A percentile compares a stretch with the other conserved stretches of the same genome.
Evolutionary conservation across 2,797 vertebrate genomes (phyloP).

Genomic region (Brachyalestes nurse): DNA sequence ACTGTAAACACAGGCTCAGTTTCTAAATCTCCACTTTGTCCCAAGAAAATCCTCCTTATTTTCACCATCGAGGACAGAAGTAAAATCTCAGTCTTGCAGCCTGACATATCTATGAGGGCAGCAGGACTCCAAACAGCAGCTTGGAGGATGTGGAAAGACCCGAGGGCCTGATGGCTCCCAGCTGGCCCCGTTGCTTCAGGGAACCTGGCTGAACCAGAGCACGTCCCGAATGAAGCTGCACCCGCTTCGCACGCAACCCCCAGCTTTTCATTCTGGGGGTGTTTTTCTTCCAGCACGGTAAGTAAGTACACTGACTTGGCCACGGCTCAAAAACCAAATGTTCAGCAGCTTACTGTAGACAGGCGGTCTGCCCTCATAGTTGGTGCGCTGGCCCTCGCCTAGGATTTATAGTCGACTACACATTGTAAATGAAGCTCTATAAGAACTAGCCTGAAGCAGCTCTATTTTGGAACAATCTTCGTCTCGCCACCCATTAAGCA

Average conservation of each 20-base stretch:
- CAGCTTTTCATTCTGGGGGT: neutral
- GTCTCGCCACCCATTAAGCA: slow-evolving; percentile 38
- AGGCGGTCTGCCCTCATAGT: neutral
- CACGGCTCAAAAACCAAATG: slow-evolving; percentile 19
- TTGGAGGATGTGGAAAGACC: slow-evolving; percentile 25
- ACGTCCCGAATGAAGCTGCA: slow-evolving; percentile 22
- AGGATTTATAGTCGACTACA: slow-evolving; percentile 19
- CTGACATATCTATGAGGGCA: slow-evolving; percentile 35
- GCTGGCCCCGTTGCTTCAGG: slow-evolving; percentile 47
- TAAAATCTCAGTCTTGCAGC: slow-evolving; percentile 27
- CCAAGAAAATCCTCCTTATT: slow-evolving; percentile 20
- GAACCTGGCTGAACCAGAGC: slow-evolving; percentile 34
- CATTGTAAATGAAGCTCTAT: slow-evolving; percentile 35
- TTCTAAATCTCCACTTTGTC: slow-evolving; percentile 9
- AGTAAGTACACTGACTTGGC: slow-evolving; percentile 36
- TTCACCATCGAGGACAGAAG: slow-evolving; percentile 20
- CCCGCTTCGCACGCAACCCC: slow-evolving; percentile 34
- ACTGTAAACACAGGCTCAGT: slow-evolving; percentile 1
- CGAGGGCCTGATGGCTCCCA: slow-evolving; percentile 49
- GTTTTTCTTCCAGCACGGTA: slow-evolving; percentile 7
- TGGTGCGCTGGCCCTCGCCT: neutral
- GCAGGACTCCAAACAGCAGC: slow-evolving; percentile 34
- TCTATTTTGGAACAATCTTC: slow-evolving; percentile 34
- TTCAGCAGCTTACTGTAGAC: slow-evolving; percentile 36
- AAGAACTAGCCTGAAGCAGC: slow-evolving; percentile 18